Percentiles rank a stretch among this genome's conserved stretches.
These are phyloP conservation scores for Hycleus phaleratus DNA, from an alignment of 1,140 invertebrate species.

Conservation along the genomic window DNA sequence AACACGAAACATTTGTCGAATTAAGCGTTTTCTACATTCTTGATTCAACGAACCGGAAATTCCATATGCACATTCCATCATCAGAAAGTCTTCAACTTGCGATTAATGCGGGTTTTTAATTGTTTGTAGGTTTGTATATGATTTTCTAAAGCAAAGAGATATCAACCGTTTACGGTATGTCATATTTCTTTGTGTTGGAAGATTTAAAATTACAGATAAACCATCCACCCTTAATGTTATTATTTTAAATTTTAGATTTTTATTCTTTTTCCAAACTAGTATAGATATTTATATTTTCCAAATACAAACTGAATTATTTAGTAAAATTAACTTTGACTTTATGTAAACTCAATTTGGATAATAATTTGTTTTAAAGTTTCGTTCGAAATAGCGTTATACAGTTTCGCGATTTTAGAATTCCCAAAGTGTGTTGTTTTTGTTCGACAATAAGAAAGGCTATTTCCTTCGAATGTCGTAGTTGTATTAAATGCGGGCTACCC, in stretches of 20 bases:
- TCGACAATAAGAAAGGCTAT: conserved; percentile 20
- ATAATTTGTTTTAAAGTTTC: conserved; percentile 24
- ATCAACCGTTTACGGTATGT: neutral
- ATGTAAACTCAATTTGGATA: conserved; percentile 15
- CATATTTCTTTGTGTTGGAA: conserved; percentile 1
- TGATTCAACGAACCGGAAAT: conserved; percentile 30
- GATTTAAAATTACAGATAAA: too few species aligned
- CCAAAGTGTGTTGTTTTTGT: conserved; percentile 23
- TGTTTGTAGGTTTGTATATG: conserved; percentile 21
- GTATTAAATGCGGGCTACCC: conserved; percentile 24
- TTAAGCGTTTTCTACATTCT: conserved; percentile 32
- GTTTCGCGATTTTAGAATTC: conserved; percentile 23
- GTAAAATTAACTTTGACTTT: conserved; percentile 12
- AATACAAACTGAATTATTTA: conserved; percentile 1
- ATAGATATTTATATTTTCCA: neutral
- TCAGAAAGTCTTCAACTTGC: conserved; percentile 22
- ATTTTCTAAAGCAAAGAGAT: conserved; percentile 16
- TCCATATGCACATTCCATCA: conserved; percentile 35
- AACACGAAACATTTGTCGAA: conserved; percentile 31
- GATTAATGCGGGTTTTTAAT: conserved; percentile 33
- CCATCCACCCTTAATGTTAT: too few species aligned
- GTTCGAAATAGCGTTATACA: conserved; percentile 21
- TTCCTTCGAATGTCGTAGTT: conserved; percentile 27
- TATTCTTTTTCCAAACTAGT: neutral
- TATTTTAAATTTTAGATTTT: neutral